These are phyloP conservation scores for Metopia argyrocephala DNA, from an alignment of 2,888 invertebrate genomes.

Conservation along the genomic window DNA sequence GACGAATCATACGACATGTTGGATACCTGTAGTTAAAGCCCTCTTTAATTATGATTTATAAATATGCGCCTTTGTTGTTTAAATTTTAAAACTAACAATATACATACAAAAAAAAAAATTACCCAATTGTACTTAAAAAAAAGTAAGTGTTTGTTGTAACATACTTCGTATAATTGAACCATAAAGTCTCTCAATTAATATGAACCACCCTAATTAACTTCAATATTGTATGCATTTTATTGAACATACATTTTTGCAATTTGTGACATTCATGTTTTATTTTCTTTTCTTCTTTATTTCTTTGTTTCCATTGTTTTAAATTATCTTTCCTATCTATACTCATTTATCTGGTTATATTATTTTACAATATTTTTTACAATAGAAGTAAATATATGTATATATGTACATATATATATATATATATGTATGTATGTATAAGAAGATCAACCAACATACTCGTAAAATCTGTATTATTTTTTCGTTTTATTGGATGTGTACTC, in stretches of 20 bases:
- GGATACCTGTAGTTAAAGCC: too few relatives aligned
- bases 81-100: too few relatives aligned
- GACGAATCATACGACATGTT: too few relatives aligned
- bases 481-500: neutral
- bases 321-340: neutral
- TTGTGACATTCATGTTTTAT: conserved; percentile 38
- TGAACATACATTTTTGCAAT: neutral
- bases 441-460: neutral
- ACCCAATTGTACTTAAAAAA: too few relatives aligned
- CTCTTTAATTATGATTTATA: too few relatives aligned
- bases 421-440: too few relatives aligned
- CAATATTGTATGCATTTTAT: neutral
- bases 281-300: conserved; percentile 29
- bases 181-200: neutral
- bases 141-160: too few relatives aligned
- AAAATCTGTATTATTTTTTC: neutral
- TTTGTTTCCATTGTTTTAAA: neutral
- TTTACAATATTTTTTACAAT: neutral
- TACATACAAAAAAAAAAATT: too few relatives aligned
- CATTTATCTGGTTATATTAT: neutral
- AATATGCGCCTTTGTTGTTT: too few relatives aligned
- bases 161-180: too few relatives aligned
- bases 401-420: neutral
- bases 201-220: conserved; percentile 6
- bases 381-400: neutral